A percentile compares a stretch with the other conserved stretches of the same genome.
Evolutionary conservation across 1,140 invertebrate genomes (phyloP).

Genomic region (Sycobia sp.): DNA sequence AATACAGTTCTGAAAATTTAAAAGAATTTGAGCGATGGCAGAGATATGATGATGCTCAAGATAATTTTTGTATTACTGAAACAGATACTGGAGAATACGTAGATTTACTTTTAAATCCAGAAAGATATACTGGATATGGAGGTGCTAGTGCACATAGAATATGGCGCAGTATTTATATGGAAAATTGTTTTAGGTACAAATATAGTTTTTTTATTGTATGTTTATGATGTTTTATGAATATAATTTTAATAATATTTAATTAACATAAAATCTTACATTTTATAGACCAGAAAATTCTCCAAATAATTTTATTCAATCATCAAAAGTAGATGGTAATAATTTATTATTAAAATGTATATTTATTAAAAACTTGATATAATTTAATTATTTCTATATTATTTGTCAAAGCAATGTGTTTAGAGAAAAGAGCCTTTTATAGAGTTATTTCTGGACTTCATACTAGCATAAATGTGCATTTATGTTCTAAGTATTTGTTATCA

Average conservation of each 20-base stretch:
- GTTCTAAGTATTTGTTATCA: constrained; percentile 83
- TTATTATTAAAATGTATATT: neutral
- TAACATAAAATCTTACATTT: no score
- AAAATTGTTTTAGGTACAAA: constrained; percentile 93
- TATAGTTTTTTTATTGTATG: neutral
- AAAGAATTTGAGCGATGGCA: constrained; percentile 85
- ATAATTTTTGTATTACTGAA: constrained; percentile 90
- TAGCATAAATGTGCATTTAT: constrained; percentile 97
- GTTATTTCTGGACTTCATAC: constrained; percentile 95
- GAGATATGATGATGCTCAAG: constrained; percentile 84
- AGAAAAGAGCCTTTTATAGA: constrained; percentile 95
- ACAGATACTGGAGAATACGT: constrained; percentile 79
- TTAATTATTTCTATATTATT: constrained; percentile 24
- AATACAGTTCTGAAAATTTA: constrained; percentile 70
- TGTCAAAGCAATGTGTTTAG: constrained; percentile 85
- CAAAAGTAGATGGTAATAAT: constrained; percentile 62
- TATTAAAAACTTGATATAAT: neutral
- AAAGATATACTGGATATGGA: constrained; percentile 95
- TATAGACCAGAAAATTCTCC: constrained; percentile 65
- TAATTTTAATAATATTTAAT: constrained; percentile 45
- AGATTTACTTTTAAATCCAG: constrained; percentile 93
- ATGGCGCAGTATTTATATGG: constrained; percentile 96
- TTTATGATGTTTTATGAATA: neutral
- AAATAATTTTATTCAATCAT: constrained; percentile 64
- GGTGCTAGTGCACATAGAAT: constrained; percentile 92